These are phyloP conservation scores for Byasa hedistus DNA, from an alignment of 2,888 invertebrate species.

Conservation along the genomic window DNA sequence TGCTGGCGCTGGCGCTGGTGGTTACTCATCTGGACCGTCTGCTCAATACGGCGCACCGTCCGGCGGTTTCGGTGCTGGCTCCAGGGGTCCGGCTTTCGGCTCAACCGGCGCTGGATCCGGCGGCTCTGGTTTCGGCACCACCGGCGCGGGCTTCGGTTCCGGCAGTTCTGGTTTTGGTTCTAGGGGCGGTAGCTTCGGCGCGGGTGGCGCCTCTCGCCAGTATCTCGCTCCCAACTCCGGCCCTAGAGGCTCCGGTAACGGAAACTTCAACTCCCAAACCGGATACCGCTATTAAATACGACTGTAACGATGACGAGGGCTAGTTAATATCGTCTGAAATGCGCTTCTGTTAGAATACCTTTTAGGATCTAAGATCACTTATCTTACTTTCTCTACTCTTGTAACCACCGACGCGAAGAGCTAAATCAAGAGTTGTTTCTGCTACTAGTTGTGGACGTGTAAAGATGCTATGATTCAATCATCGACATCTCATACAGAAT, in stretches of 20 bases:
- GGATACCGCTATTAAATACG: conserved; percentile 67
- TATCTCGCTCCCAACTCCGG: conserved; percentile 70
- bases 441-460: not conserved
- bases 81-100: conserved; percentile 32
- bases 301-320: conserved; percentile 28
- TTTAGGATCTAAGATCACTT: conserved; percentile 5
- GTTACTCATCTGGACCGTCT: conserved; percentile 40
- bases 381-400: conserved; percentile 13
- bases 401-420: conserved; percentile 24
- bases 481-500: not conserved
- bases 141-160: conserved; percentile 34
- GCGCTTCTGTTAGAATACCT: conserved; percentile 16
- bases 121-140: conserved; percentile 32
- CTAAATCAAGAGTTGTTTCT: not conserved
- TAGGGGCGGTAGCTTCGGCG: conserved; percentile 41
- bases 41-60: conserved; percentile 41
- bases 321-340: conserved; percentile 18
- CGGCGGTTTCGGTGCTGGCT: conserved; percentile 41
- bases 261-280: conserved; percentile 71
- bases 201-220: conserved; percentile 62
- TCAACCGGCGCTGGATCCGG: conserved; percentile 33
- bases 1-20: conserved; percentile 46
- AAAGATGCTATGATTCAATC: not conserved
- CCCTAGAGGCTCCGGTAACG: conserved; percentile 60
- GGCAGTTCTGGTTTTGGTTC: conserved; percentile 34